Conservation (phyloP, 2,797 vertebrate genomes). For the Cichlasoma orientale region DNA sequence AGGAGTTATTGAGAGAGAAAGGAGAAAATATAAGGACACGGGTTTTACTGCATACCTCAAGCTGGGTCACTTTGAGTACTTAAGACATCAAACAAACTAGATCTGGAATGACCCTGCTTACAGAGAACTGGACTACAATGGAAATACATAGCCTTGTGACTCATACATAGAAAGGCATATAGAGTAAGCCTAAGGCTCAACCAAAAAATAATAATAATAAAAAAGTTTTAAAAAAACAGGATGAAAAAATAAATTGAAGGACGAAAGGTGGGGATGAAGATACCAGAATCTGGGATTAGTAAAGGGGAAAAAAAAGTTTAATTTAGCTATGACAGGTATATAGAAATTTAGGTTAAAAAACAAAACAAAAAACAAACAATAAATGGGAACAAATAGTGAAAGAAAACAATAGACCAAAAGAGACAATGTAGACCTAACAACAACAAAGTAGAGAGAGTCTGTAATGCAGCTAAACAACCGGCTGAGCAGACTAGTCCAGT, state of each 20-base stretch:
- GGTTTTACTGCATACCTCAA: slow-evolving; percentile 76
- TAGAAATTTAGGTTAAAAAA: not conserved
- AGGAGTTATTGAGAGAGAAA: slow-evolving; percentile 22
- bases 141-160: slow-evolving; percentile 49
- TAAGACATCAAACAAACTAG: slow-evolving; percentile 78
- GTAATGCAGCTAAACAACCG: slow-evolving; percentile 69
- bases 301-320: not conserved
- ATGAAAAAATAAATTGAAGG: not conserved
- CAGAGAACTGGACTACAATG: slow-evolving; percentile 47
- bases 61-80: slow-evolving; percentile 79
- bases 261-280: not conserved
- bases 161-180: slow-evolving; percentile 41
- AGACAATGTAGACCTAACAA: slow-evolving; percentile 48
- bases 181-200: not conserved
- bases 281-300: slow-evolving; percentile 24
- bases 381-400: slow-evolving; percentile 5
- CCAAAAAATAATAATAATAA: no score
- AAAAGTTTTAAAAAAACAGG: not conserved
- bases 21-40: slow-evolving; percentile 67
- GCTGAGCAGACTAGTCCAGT: slow-evolving; percentile 72
- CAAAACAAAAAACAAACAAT: not conserved
- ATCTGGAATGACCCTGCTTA: slow-evolving; percentile 69
- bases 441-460: slow-evolving; percentile 52
- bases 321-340: slow-evolving; percentile 2
- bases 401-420: slow-evolving; percentile 38